Base-by-base conservation (phyloP, 2,113 vertebrate genomes). In the Platycercus adscitus region DNA sequence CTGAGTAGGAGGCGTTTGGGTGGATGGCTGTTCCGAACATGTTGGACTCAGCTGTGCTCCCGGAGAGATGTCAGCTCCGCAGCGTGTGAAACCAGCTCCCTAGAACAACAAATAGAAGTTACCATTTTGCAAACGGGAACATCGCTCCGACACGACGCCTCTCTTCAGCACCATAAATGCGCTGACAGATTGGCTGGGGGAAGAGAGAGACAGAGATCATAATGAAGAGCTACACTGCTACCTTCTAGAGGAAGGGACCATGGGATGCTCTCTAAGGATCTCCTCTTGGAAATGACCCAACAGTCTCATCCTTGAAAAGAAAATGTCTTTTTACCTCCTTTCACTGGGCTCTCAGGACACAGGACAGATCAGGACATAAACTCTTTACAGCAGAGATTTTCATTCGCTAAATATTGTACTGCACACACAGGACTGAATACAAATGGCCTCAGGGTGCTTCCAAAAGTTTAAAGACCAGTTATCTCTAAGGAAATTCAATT, bases 31-130 rank as follows among this genome's bases (percentile, higher is more conserved):
- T 68, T 95, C 79, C 82, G 89, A 95, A 94, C 91, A 95, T 96
- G 97, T 98, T 96, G 96, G 94, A 98, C 97, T 96, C 93, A 96
- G 93, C 93, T 64, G 18, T 91, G 92, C 95, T 97, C 53, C 86
- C 76, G 2, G 85, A 78, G 91, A 96, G 97, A 93, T 91, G 81
- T 93, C 46, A 63, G 88, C 91, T 97, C 94, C 14, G 18, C 95
- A 93, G 95, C 2, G 56, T 88, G 95, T 95, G 97, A 97, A 97
- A 97, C 97, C 96, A 94, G 91, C 96, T 97, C 96, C 96, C 94
- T 96, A 91, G 93, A 97, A 97, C 95, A 96, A 97, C 97, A 97
- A 98, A 98, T 98, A 98, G 97, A 97, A 86, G 95, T 94, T 96
- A 97, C 94, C 94, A 43, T 97, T 97, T 97, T 97, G 94, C 97